Evolutionary conservation across 2,113 vertebrate genomes (phyloP).

Genomic region (Atractosteus spatula): DNA sequence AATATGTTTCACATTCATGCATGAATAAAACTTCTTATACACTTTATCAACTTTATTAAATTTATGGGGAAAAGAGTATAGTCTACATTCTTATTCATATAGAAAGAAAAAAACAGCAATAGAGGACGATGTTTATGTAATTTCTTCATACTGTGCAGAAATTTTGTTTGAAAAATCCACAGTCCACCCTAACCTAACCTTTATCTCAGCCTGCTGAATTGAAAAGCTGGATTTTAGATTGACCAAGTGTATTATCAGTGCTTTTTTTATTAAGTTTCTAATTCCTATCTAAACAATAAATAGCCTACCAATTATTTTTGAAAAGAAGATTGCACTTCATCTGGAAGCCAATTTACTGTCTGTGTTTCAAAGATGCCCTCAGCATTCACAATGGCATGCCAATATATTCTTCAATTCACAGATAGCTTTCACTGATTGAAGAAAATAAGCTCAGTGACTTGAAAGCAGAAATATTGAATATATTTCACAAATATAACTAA

Average conservation of each 20-base stretch:
- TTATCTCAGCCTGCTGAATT: slow-evolving; percentile 13
- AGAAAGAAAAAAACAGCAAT: too few species aligned
- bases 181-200: neutral
- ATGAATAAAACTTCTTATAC: neutral
- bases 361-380: slow-evolving; percentile 19
- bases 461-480: neutral
- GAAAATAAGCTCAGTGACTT: neutral
- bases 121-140: too few species aligned
- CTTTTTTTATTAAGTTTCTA: slow-evolving; percentile 24
- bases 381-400: slow-evolving; percentile 13
- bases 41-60: neutral
- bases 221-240: slow-evolving; percentile 15
- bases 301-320: slow-evolving; percentile 22
- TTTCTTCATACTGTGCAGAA: neutral
- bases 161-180: neutral
- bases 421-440: slow-evolving; percentile 8
- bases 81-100: too few species aligned
- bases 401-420: slow-evolving; percentile 20
- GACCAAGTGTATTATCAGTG: neutral
- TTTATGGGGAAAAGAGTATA: too few species aligned
- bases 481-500: neutral
- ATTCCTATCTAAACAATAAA: slow-evolving; percentile 23
- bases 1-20: neutral
- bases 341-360: slow-evolving; percentile 21
- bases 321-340: slow-evolving; percentile 25